phyloP scores from a whole-genome alignment of 2,888 invertebrate genomes.

The Catocala fraxini region DNA sequence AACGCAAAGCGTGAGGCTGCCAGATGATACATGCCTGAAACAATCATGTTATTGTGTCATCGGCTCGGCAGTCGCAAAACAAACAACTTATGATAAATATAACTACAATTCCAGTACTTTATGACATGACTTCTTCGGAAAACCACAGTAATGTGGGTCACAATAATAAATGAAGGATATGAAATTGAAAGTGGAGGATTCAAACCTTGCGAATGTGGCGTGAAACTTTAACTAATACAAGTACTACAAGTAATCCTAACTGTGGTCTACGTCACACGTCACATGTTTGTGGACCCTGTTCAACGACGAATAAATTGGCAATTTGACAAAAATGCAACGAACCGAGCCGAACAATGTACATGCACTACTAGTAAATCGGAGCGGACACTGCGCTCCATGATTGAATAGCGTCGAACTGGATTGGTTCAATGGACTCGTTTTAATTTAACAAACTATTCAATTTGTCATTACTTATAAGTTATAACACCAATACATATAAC shows the following conservation, averaged over 20 bases:
- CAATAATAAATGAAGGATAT: neutral
- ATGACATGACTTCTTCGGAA: neutral
- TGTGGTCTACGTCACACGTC: slow-evolving; percentile 17
- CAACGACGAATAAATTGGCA: slow-evolving; percentile 74
- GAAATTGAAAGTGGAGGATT: neutral
- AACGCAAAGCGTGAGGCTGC: neutral
- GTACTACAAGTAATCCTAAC: slow-evolving; percentile 21
- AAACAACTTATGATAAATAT: neutral
- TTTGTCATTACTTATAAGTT: slow-evolving; percentile 33
- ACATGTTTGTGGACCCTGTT: slow-evolving; percentile 44
- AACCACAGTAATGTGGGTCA: slow-evolving; percentile 6
- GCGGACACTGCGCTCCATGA: slow-evolving; percentile 53
- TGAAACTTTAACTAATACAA: neutral
- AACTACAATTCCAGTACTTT: neutral
- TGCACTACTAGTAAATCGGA: slow-evolving; percentile 40
- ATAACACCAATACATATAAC: slow-evolving; percentile 24
- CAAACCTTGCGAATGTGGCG: neutral
- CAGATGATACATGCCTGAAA: neutral
- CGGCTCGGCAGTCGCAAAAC: neutral
- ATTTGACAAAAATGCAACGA: slow-evolving; percentile 78
- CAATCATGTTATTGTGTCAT: slow-evolving; percentile 1
- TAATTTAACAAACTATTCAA: slow-evolving; percentile 43
- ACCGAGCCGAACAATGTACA: slow-evolving; percentile 56
- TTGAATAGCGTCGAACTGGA: slow-evolving; percentile 58
- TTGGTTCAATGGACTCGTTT: slow-evolving; percentile 72